These are phyloP conservation scores for Numenius phaeopus DNA, from an alignment of 2,797 vertebrate genomes.

Conservation along the genomic window DNA sequence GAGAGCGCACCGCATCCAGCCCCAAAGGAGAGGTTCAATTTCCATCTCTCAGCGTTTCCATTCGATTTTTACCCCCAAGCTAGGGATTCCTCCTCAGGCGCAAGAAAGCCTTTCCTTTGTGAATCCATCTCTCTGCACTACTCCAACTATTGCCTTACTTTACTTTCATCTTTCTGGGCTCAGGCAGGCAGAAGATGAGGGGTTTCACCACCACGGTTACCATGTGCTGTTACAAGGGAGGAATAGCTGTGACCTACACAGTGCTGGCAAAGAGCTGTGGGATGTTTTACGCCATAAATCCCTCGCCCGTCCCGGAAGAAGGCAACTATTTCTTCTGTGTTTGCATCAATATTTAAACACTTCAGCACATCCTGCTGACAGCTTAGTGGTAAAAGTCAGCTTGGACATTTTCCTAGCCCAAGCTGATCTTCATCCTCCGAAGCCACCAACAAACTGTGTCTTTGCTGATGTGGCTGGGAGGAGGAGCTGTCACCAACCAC, in stretches of 20 bases:
- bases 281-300: neutral
- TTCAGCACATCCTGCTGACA: neutral
- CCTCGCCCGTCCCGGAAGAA: neutral
- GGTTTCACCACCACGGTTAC: neutral
- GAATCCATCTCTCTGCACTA: neutral
- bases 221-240: neutral
- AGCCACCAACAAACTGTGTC: neutral
- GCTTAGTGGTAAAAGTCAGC: neutral
- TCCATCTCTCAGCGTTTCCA: neutral
- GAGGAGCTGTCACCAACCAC: neutral
- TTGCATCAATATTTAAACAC: conserved; percentile 54
- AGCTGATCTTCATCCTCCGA: neutral
- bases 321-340: conserved; percentile 5
- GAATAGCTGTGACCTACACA: neutral
- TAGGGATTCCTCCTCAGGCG: neutral
- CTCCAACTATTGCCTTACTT: neutral
- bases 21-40: neutral
- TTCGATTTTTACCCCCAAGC: neutral
- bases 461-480: neutral
- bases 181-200: neutral
- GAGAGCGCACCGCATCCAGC: neutral
- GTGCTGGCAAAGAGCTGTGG: neutral
- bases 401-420: neutral
- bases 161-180: neutral
- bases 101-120: neutral